Evolutionary conservation across 1,140 invertebrate genomes (phyloP).

Genomic region (Sesamia nonagrioides): DNA sequence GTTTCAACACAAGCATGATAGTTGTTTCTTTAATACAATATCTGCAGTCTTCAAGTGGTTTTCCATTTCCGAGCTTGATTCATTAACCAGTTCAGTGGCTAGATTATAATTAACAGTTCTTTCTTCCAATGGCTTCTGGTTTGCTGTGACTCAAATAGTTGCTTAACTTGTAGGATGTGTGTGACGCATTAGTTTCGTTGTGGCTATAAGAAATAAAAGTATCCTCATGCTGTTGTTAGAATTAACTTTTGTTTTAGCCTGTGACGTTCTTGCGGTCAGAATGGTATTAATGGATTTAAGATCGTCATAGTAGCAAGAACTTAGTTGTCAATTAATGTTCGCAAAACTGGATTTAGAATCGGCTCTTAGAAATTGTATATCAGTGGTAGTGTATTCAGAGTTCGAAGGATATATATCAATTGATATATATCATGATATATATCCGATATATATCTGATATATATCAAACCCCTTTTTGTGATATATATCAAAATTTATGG

Average conservation of each 20-base stretch:
- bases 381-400: too few species aligned
- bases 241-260: slow-evolving; percentile 21
- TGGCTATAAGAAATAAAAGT: slow-evolving; percentile 2
- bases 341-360: neutral
- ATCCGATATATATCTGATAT: too few species aligned
- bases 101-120: slow-evolving; percentile 11
- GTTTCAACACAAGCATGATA: neutral
- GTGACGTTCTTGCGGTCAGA: slow-evolving; percentile 27
- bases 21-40: neutral
- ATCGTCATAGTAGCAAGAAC: neutral
- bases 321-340: neutral
- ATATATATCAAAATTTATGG: too few species aligned
- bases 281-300: neutral
- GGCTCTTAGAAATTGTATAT: neutral
- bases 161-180: slow-evolving; percentile 25
- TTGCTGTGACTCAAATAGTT: slow-evolving; percentile 24
- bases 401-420: too few species aligned
- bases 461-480: too few species aligned
- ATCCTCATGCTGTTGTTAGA: slow-evolving; percentile 10
- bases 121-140: slow-evolving; percentile 26
- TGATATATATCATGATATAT: too few species aligned
- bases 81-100: slow-evolving; percentile 26
- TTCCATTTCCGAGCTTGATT: slow-evolving; percentile 18
- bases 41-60: slow-evolving; percentile 29
- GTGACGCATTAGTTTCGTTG: slow-evolving; percentile 25